phyloP scores from a whole-genome alignment of 2,888 invertebrate genomes.

The Brachylomia viminalis region DNA sequence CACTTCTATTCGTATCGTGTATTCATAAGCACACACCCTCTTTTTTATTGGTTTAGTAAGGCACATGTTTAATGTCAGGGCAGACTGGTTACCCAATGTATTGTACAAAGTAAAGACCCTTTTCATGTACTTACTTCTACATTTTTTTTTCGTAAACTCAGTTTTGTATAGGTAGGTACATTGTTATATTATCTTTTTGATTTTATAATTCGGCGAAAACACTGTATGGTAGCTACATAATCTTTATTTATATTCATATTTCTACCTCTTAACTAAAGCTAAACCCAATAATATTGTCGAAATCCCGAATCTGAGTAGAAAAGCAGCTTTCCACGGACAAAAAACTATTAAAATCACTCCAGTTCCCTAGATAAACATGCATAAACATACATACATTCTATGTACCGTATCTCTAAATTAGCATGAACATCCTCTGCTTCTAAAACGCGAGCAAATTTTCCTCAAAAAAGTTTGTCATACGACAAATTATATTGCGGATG shows the following conservation, averaged over 20 bases:
- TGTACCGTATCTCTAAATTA: conserved; percentile 52
- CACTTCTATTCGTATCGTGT: background rate
- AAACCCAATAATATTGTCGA: background rate
- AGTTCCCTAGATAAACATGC: conserved; percentile 54
- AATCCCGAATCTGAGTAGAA: conserved; percentile 12
- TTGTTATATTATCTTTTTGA: background rate
- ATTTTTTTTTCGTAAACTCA: background rate
- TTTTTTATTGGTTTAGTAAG: background rate
- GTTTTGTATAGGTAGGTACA: too few species aligned
- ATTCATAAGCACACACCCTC: background rate
- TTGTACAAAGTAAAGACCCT: background rate
- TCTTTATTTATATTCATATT: background rate
- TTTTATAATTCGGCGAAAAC: background rate
- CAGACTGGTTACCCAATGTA: background rate
- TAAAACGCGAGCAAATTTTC: conserved; percentile 59
- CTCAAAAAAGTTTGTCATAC: conserved; percentile 62
- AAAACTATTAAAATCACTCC: conserved; percentile 59
- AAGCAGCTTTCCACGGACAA: conserved; percentile 13
- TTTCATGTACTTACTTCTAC: background rate
- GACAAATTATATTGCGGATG: conserved; percentile 55
- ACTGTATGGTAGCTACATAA: too few species aligned
- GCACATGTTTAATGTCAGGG: too few species aligned
- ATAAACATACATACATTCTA: conserved; percentile 47
- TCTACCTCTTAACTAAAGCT: conserved; percentile 16
- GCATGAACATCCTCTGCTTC: conserved; percentile 57